A percentile compares a stretch with the other conserved stretches of the same genome.
Conservation (phyloP, 2,797 vertebrate genomes). For the Mionectes olivaceus region DNA sequence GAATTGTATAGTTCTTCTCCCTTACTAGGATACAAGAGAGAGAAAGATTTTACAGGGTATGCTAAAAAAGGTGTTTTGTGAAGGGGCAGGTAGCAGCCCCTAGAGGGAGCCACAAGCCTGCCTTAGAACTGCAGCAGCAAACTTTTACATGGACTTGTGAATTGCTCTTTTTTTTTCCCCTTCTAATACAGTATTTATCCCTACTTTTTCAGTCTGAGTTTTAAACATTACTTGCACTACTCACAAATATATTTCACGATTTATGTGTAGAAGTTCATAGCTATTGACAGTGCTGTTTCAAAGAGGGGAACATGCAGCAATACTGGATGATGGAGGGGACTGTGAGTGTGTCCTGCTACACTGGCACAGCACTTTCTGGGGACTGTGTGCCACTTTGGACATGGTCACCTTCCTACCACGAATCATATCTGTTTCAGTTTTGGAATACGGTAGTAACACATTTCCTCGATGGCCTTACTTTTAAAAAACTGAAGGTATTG, state of each 20-base stretch:
- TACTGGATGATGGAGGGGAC: background rate
- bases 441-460: background rate
- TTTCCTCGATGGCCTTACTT: background rate
- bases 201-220: background rate
- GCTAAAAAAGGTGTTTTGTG: accelerated
- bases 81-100: background rate
- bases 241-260: background rate
- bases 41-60: no score
- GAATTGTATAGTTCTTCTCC: background rate
- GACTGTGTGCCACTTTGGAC: background rate
- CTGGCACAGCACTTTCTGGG: background rate
- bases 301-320: accelerated
- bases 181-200: background rate
- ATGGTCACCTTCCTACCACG: background rate
- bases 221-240: background rate
- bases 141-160: background rate
- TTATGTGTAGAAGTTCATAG: background rate
- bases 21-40: background rate
- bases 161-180: no score
- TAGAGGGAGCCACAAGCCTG: slow-evolving; percentile 69
- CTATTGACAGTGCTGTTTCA: accelerated
- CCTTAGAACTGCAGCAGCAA: background rate
- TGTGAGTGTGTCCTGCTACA: accelerated
- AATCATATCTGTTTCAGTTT: background rate
- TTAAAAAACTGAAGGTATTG: background rate